Conservation (phyloP, 2,113 vertebrate genomes). For the Bothrops jararaca region DNA sequence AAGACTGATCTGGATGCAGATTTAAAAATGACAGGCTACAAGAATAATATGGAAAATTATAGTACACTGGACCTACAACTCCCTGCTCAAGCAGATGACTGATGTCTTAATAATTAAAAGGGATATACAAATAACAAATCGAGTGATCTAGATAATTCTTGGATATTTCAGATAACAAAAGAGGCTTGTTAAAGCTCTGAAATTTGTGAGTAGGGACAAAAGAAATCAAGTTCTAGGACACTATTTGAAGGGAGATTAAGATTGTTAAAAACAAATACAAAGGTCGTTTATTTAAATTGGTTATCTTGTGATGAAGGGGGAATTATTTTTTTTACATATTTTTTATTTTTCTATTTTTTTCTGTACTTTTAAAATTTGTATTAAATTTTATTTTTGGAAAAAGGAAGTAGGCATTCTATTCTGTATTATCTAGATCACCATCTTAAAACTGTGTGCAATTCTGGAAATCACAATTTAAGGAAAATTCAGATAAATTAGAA, state of each 20-base stretch:
- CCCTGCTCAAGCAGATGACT: not conserved
- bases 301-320: not conserved
- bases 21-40: not conserved
- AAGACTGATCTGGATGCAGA: not conserved
- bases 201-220: not conserved
- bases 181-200: not conserved
- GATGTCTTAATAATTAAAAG: not conserved
- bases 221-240: not conserved
- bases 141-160: not conserved
- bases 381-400: not conserved
- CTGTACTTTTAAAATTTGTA: not conserved
- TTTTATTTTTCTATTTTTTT: not conserved
- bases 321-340: not conserved
- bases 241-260: not conserved
- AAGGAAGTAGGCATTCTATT: not conserved
- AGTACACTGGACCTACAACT: not conserved
- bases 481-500: not conserved
- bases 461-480: not conserved
- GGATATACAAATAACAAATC: not conserved
- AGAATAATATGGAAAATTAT: not conserved
- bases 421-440: not conserved
- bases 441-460: not conserved
- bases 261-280: not conserved
- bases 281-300: not conserved
- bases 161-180: not conserved